These are phyloP conservation scores for Gobionotothen gibberifrons DNA, from an alignment of 2,797 vertebrate genomes.

Conservation along the genomic window DNA sequence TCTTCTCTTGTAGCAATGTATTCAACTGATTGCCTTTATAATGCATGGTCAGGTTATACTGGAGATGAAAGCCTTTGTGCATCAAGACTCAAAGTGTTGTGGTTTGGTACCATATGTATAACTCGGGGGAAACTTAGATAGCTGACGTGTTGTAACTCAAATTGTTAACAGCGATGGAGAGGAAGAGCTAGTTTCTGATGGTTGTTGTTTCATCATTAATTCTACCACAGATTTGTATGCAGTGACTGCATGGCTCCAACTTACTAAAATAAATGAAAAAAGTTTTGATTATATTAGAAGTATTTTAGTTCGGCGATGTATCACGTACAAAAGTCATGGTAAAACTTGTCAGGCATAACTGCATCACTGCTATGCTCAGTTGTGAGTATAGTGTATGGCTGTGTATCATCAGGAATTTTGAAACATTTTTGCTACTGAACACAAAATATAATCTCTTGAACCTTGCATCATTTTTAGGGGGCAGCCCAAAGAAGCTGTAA, in stretches of 20 bases:
- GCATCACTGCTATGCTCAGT: neutral
- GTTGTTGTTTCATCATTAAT: conserved; percentile 6
- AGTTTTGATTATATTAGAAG: neutral
- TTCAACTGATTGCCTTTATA: conserved; percentile 67
- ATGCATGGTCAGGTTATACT: conserved; percentile 53
- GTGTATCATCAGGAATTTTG: neutral
- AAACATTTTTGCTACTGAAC: neutral
- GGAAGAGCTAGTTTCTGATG: neutral
- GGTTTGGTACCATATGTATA: conserved; percentile 44
- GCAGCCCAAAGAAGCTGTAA: neutral
- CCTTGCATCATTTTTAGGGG: neutral
- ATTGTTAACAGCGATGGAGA: neutral
- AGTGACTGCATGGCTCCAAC: neutral
- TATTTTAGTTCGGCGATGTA: conserved; percentile 3
- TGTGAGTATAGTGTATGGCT: neutral
- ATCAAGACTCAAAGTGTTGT: conserved; percentile 58
- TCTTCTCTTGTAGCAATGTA: conserved; percentile 68
- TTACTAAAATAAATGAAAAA: neutral
- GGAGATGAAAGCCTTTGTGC: conserved; percentile 37
- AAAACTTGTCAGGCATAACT: neutral
- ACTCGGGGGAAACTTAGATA: conserved; percentile 28
- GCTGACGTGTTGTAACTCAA: conserved; percentile 17
- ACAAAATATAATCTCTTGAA: neutral
- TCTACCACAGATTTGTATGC: neutral
- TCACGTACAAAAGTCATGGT: neutral